Base-by-base conservation (phyloP, 2,888 invertebrate genomes). In the Oligia fasciuncula region DNA sequence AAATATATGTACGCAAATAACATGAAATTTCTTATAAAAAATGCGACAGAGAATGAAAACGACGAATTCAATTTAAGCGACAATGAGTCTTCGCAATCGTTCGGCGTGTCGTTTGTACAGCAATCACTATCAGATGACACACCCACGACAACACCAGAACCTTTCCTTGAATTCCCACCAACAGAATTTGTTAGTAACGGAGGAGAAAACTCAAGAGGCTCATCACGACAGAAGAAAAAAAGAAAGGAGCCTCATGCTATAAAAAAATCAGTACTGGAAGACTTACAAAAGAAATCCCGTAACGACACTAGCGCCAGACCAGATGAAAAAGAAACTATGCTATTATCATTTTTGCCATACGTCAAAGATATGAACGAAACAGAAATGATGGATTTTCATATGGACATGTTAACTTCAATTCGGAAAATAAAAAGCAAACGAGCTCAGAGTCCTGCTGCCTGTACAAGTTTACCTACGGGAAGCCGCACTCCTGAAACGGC, bases 331-430 rank as follows among this genome's bases (percentile, higher is more conserved):
- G 73, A 83, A 81, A 78, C 81, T 14, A 83, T 78, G 83, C 51
- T 83, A 51, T 29, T 81, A 60, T 83, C 78, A 71, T 81, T 81
- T 71, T 65, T 76, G 46, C 81, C 81, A 54, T 81, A 84, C 79
- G 76, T 84, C 40, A 84, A 70, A 70, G 79, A 84, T 76, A 79
- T 84, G 75, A 80, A 82, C 81, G 83, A 84, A 74, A 76, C 78
- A 14, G 83, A 84, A 81, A 84, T 84, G 70, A 63, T 76, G 62
- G 76, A 76, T 76, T 63, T 76, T 14, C 76, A 76, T 51, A 63
- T 76, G 49, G 75, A 76, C 5, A 29, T 76, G 8, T 63, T 76
- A 19, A 74, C 40, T 19, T 19, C 74, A 14, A 76, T 76, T 73
- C n/a, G 74, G 49, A 73, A 40, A 40, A 76, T 73, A 23, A 76